A percentile compares a stretch with the other conserved stretches of the same genome.
phyloP scores from a whole-genome alignment of 2,797 vertebrate genomes.

The Moxostoma hubbsi region DNA sequence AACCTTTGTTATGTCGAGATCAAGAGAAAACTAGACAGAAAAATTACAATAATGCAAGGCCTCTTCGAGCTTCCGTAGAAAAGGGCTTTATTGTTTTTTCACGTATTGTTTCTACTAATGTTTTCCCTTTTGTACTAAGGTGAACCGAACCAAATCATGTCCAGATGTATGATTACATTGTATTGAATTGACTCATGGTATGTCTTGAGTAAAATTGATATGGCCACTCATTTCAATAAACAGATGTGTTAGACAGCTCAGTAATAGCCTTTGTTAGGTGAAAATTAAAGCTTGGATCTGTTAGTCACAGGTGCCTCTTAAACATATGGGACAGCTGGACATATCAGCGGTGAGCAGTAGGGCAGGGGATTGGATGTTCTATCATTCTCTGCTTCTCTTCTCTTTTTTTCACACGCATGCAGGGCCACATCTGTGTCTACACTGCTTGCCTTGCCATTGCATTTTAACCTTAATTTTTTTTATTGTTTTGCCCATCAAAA shows the following conservation, averaged over 20 bases:
- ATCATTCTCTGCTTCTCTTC: constrained; percentile 29
- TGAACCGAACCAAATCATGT: neutral
- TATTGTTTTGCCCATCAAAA: neutral
- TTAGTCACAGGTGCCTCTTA: neutral
- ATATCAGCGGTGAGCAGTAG: constrained; percentile 14
- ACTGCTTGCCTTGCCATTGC: no score
- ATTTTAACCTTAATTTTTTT: neutral
- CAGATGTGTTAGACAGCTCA: constrained; percentile 47
- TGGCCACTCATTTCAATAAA: constrained; percentile 41
- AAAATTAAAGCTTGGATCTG: constrained; percentile 51
- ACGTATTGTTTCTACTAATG: no score
- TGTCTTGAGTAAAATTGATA: constrained; percentile 53
- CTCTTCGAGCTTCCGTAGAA: no score
- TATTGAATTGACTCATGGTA: constrained; percentile 30
- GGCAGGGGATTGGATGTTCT: constrained; percentile 27
- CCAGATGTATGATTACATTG: neutral
- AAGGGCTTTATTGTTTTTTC: no score
- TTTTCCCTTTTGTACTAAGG: no score
- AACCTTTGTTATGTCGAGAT: no score
- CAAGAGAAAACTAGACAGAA: no score
- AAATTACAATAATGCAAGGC: no score
- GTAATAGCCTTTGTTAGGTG: constrained; percentile 43
- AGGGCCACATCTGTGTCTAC: constrained; percentile 39
- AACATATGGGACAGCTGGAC: neutral
- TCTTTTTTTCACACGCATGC: constrained; percentile 20